phyloP scores from a whole-genome alignment of 2,888 invertebrate genomes.

The Agonum fuliginosum region DNA sequence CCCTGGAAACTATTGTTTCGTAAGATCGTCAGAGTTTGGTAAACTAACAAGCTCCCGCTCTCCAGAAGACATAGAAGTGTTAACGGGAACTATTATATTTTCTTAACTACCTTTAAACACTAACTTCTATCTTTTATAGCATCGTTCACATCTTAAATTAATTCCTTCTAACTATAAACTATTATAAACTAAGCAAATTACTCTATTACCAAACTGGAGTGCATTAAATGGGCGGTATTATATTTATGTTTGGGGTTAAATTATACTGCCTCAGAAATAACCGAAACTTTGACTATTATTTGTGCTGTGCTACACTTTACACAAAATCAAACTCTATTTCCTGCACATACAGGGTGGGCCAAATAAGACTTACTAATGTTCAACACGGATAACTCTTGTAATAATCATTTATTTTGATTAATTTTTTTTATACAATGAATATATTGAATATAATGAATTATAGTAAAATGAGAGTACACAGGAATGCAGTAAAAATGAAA shows the following conservation, averaged over 20 bases:
- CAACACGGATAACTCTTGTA: too few relatives aligned
- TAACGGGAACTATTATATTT: constrained; percentile 30
- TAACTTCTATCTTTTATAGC: constrained; percentile 25
- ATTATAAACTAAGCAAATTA: constrained; percentile 36
- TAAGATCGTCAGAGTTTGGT: constrained; percentile 14
- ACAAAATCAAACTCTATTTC: background rate
- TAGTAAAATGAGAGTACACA: too few relatives aligned
- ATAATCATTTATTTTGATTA: too few relatives aligned
- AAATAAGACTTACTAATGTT: too few relatives aligned
- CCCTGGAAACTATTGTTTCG: constrained; percentile 24
- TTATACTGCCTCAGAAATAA: too few relatives aligned
- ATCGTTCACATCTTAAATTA: constrained; percentile 27
- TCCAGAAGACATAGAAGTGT: background rate
- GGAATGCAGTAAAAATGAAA: too few relatives aligned
- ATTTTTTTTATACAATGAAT: too few relatives aligned
- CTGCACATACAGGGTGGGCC: background rate
- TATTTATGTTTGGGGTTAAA: constrained; percentile 21
- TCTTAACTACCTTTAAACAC: constrained; percentile 35
- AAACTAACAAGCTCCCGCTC: constrained; percentile 17
- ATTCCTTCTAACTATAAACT: constrained; percentile 9
- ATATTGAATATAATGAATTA: too few relatives aligned
- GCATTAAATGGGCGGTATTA: constrained; percentile 13
- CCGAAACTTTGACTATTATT: too few relatives aligned
- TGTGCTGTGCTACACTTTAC: background rate
- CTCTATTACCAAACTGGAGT: background rate